These are phyloP conservation scores for Gouania willdenowi DNA, from an alignment of 2,797 vertebrate genomes.

Conservation along the genomic window DNA sequence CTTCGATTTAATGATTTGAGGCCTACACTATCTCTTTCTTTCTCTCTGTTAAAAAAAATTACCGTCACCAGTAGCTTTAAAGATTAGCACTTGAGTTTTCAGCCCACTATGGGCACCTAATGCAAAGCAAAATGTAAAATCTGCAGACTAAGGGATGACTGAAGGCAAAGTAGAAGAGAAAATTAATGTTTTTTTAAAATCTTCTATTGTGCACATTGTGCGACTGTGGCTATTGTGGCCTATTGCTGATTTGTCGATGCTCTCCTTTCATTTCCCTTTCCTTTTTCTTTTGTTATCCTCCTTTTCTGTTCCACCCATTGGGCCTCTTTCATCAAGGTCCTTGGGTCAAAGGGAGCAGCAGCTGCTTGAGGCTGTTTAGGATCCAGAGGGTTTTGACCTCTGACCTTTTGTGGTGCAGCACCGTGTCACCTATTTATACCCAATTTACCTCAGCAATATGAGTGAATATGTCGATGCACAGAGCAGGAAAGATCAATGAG, in stretches of 20 bases:
- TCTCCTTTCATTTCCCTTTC: neutral
- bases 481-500: conserved; percentile 30
- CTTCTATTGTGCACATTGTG: neutral
- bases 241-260: neutral
- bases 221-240: neutral
- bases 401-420: conserved; percentile 21
- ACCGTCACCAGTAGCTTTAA: no score
- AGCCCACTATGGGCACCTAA: no score
- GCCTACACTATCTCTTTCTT: no score
- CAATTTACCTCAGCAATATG: conserved; percentile 38
- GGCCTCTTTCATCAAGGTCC: conserved; percentile 30
- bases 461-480: conserved; percentile 6
- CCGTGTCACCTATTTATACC: conserved; percentile 30
- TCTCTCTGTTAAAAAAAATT: no score
- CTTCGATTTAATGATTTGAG: no score
- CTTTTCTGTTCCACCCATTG: neutral
- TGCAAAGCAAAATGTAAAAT: conserved; percentile 5
- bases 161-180: conserved; percentile 14
- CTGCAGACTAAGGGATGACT: conserved; percentile 6
- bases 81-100: no score
- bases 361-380: conserved; percentile 40
- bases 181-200: neutral
- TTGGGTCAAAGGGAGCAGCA: conserved; percentile 36
- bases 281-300: conserved; percentile 12
- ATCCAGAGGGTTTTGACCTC: conserved; percentile 41